These are phyloP conservation scores for Cyclopterus lumpus DNA, from an alignment of 2,797 vertebrate species.

Conservation along the genomic window DNA sequence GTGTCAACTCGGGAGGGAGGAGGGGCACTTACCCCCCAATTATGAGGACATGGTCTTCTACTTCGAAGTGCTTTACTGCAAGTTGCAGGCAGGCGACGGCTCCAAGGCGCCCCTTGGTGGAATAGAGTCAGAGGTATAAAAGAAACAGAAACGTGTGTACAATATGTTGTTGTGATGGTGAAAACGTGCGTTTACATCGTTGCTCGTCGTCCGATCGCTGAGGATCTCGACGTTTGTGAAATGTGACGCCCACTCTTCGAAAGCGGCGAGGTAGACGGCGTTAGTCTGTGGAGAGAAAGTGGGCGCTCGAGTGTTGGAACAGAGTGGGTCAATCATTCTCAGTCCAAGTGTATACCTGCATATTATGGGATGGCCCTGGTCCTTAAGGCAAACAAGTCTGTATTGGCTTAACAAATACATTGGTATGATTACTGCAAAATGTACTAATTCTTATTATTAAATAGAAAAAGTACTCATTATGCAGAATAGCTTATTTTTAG, in stretches of 20 bases:
- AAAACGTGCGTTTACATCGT: constrained; percentile 75
- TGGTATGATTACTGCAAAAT: neutral
- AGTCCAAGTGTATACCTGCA: neutral
- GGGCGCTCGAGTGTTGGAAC: too few species aligned
- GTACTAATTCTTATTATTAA: neutral
- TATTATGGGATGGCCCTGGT: neutral
- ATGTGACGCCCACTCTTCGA: constrained; percentile 82
- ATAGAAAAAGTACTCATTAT: neutral
- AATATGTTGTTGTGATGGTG: too few species aligned
- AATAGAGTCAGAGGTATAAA: neutral
- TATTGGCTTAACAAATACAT: neutral
- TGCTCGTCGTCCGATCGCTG: constrained; percentile 82
- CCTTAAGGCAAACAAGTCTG: neutral
- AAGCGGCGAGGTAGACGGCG: constrained; percentile 74
- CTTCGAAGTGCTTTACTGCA: constrained; percentile 78
- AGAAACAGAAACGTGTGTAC: neutral
- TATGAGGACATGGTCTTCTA: constrained; percentile 81
- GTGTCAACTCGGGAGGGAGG: neutral
- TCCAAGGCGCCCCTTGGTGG: constrained; percentile 84
- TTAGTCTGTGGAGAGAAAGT: constrained; percentile 83
- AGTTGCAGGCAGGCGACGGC: constrained; percentile 86
- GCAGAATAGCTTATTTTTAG: neutral
- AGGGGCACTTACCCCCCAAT: constrained; percentile 82
- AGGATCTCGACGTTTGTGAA: constrained; percentile 80
- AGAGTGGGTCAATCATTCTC: neutral